Conservation (phyloP, 2,797 vertebrate genomes). For the Amblyraja radiata region DNA sequence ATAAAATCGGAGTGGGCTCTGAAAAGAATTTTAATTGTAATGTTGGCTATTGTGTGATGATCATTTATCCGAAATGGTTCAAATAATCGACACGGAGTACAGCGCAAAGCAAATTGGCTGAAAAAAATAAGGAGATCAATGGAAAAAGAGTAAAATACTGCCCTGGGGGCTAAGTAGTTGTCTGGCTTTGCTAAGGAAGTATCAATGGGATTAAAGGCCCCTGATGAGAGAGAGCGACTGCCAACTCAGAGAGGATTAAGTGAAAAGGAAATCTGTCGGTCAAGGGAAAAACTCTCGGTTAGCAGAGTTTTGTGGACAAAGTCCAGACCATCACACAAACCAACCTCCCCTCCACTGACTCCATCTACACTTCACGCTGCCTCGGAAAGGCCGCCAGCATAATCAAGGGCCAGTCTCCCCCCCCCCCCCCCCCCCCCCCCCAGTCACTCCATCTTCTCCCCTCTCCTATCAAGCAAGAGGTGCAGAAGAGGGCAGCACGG, state of each 20-base stretch:
- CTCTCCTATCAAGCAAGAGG: no score
- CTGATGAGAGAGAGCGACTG: background rate
- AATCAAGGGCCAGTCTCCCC: no score
- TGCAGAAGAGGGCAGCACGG: no score
- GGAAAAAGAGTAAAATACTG: background rate
- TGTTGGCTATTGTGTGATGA: background rate
- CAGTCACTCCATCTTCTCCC: no score
- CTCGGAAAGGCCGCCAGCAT: no score
- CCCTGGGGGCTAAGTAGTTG: background rate
- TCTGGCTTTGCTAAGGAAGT: background rate
- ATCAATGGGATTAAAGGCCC: background rate
- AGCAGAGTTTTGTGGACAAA: no score
- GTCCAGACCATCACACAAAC: no score
- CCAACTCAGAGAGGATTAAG: background rate
- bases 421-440: no score
- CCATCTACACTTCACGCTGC: no score
- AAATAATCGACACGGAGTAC: background rate
- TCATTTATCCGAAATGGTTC: background rate
- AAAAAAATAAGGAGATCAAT: background rate
- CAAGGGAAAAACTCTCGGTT: background rate
- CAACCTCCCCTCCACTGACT: no score
- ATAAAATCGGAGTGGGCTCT: background rate
- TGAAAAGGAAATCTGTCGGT: background rate
- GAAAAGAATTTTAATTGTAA: background rate
- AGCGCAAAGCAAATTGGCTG: background rate